A percentile compares a stretch with the other conserved stretches of the same genome.
Evolutionary conservation across 2,113 vertebrate genomes (phyloP).

Genomic region (Neotoma lepida): DNA sequence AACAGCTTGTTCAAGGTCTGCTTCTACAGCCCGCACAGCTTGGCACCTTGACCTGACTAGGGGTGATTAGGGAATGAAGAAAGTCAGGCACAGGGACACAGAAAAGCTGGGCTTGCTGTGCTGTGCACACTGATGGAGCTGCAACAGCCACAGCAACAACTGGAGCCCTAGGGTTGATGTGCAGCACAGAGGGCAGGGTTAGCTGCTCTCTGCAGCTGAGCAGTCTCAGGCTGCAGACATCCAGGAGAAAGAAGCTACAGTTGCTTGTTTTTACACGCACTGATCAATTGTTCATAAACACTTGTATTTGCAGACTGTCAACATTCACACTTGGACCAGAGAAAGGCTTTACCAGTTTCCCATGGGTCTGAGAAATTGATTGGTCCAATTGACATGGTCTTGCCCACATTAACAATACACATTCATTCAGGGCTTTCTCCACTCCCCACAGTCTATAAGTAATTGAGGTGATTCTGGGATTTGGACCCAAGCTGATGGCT

Average conservation of each 20-base stretch:
- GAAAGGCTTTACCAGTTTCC: neutral
- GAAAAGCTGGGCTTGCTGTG: neutral
- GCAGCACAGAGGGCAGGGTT: neutral
- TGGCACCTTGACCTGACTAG: neutral
- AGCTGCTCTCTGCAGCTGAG: neutral
- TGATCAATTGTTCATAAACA: neutral
- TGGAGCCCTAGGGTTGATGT: neutral
- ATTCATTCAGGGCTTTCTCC: neutral
- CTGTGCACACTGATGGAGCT: neutral
- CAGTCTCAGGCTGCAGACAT: neutral
- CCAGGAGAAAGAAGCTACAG: neutral
- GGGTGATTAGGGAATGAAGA: neutral
- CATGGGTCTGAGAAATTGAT: neutral
- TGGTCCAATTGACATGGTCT: neutral
- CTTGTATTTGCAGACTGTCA: neutral
- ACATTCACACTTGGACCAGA: neutral
- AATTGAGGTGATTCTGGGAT: neutral
- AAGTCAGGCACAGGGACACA: neutral
- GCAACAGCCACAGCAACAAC: neutral
- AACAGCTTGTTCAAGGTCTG: constrained; percentile 30
- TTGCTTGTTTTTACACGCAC: neutral
- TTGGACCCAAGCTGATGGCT: neutral
- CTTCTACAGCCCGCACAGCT: neutral
- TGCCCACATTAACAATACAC: neutral
- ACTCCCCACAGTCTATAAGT: neutral